Evolutionary conservation across 2,797 vertebrate species (phyloP).

Genomic region (Ciconia nigra): DNA sequence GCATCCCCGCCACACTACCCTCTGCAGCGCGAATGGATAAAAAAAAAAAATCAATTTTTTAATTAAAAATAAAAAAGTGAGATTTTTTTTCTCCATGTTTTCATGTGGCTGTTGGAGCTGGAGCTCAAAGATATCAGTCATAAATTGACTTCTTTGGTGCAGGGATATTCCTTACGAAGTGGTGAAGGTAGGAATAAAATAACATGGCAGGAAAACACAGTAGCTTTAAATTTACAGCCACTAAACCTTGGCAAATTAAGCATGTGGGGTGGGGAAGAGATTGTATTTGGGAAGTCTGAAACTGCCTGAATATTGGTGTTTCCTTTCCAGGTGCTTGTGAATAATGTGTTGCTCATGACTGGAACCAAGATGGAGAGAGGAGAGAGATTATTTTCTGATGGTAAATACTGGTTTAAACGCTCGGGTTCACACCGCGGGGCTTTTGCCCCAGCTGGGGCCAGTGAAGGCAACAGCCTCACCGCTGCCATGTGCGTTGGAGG

Average conservation of each 20-base stretch:
- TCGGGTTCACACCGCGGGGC: rapidly evolving
- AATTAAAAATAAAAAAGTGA: not conserved
- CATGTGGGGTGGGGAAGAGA: not conserved
- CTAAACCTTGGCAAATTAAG: not conserved
- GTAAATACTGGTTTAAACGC: not conserved
- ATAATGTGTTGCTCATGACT: not conserved
- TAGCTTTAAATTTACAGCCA: not conserved
- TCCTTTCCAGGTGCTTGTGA: not conserved
- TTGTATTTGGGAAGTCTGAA: not conserved
- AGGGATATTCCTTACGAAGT: not conserved
- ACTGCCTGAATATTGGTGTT: not conserved
- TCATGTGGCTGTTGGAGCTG: not conserved
- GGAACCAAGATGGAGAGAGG: not conserved
- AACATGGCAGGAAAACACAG: not conserved
- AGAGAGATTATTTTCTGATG: not conserved
- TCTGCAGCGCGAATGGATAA: not conserved
- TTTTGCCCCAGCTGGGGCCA: not conserved
- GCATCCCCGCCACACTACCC: no score
- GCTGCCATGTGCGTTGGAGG: rapidly evolving
- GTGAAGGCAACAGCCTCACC: not conserved
- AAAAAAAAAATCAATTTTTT: not conserved
- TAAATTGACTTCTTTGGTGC: not conserved
- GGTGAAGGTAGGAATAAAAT: not conserved
- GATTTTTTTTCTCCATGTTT: not conserved
- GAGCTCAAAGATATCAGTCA: not conserved